Evolutionary conservation across 2,113 vertebrate species (phyloP).

Genomic region (Paralichthys olivaceus): DNA sequence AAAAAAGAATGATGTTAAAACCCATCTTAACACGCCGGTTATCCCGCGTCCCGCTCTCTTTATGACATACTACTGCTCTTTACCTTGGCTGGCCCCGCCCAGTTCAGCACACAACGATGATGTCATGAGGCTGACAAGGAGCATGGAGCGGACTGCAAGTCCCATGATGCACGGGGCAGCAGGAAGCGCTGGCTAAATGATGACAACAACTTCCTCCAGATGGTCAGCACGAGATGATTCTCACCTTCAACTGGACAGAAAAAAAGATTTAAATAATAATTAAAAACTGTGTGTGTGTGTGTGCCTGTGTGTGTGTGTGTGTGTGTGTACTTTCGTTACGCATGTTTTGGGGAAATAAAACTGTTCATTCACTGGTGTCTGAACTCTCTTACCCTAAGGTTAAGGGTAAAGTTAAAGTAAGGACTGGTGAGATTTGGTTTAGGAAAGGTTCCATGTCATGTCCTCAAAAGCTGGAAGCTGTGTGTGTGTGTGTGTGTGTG

Average conservation of each 20-base stretch:
- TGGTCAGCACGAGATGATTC: not conserved
- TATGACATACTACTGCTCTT: not conserved
- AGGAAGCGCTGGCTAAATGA: not conserved
- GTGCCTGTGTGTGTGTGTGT: too few species aligned
- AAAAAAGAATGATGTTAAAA: not conserved
- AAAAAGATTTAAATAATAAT: not conserved
- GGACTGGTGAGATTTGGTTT: too few species aligned
- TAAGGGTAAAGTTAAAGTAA: too few species aligned
- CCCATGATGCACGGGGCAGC: slow-evolving; percentile 61
- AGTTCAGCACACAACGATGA: slow-evolving; percentile 36
- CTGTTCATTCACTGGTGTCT: too few species aligned
- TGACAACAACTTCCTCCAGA: not conserved
- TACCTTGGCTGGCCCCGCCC: slow-evolving; percentile 47
- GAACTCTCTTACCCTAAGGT: too few species aligned
- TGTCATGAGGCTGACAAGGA: slow-evolving; percentile 42
- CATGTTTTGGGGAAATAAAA: too few species aligned
- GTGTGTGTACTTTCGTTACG: too few species aligned
- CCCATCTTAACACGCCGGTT: too few species aligned
- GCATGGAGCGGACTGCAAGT: slow-evolving; percentile 15
- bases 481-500: too few species aligned
- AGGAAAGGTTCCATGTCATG: too few species aligned
- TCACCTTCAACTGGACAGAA: slow-evolving; percentile 20
- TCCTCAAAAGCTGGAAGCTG: too few species aligned
- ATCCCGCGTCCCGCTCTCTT: not conserved
- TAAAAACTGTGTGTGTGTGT: too few species aligned